Conservation (phyloP, 1,140 invertebrate genomes). For the Hydropsyche tenuis region DNA sequence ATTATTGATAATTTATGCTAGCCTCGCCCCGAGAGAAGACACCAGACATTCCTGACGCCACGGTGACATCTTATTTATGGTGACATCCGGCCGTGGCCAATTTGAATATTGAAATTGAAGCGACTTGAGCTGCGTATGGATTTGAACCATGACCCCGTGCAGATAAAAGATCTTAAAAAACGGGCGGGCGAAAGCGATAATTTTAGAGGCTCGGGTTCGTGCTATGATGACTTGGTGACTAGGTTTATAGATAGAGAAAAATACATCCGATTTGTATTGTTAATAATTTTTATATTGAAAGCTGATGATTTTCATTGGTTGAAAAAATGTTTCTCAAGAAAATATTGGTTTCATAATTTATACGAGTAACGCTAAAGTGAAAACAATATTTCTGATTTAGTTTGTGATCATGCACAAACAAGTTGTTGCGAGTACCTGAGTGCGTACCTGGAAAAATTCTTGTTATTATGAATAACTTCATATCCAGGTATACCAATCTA, state of each 20-base stretch:
- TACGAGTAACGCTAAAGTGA: too few species aligned
- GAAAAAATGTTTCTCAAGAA: too few species aligned
- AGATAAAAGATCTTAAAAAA: constrained; percentile 39
- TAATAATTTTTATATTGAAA: too few species aligned
- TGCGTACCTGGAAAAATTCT: too few species aligned
- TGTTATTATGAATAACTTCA: too few species aligned
- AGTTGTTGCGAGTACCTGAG: too few species aligned
- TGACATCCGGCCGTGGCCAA: constrained; percentile 39
- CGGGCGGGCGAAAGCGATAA: constrained; percentile 30
- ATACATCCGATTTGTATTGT: too few species aligned
- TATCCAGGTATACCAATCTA: too few species aligned
- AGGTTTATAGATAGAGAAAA: background rate
- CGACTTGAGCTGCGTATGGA: constrained; percentile 30
- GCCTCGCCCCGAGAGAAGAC: background rate
- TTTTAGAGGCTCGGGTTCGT: constrained; percentile 32
- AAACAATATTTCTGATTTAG: too few species aligned
- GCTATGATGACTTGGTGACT: constrained; percentile 5
- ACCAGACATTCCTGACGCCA: constrained; percentile 36
- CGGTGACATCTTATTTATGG: constrained; percentile 49
- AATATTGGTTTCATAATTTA: too few species aligned
- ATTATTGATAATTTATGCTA: constrained; percentile 33
- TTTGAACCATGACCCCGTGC: constrained; percentile 44
- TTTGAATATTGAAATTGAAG: constrained; percentile 44
- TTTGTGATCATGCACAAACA: too few species aligned
- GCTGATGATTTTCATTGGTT: too few species aligned